These are phyloP conservation scores for Lasiommata megera DNA, from an alignment of 2,888 invertebrate species.

Conservation along the genomic window DNA sequence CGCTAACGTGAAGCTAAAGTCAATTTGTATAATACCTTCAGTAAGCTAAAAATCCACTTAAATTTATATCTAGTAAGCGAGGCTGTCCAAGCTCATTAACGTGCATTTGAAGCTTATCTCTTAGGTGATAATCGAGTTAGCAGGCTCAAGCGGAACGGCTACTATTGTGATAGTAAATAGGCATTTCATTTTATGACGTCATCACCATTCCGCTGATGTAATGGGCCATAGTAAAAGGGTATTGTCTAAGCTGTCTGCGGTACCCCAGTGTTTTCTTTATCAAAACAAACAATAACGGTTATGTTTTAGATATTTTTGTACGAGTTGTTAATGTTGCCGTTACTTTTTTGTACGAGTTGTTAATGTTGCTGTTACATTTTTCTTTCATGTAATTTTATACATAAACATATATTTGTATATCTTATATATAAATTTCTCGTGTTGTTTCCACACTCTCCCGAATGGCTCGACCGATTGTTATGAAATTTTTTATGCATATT, in stretches of 20 bases:
- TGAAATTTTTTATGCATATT: no score
- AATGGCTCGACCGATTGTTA: no score
- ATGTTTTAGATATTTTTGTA: not conserved
- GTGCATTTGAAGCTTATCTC: slow-evolving; percentile 48
- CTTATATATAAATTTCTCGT: no score
- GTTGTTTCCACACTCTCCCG: no score
- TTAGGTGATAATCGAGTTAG: slow-evolving; percentile 34
- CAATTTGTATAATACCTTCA: not conserved
- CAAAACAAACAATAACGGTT: not conserved
- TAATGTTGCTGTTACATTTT: no score
- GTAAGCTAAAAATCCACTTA: slow-evolving; percentile 35
- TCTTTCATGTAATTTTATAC: no score
- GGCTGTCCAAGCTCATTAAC: slow-evolving; percentile 52
- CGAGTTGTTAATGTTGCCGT: not conserved
- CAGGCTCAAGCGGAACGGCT: slow-evolving; percentile 30
- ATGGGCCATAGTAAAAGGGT: slow-evolving; percentile 13
- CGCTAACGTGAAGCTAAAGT: no score
- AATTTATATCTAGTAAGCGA: slow-evolving; percentile 42
- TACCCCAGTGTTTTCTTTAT: slow-evolving; percentile 8
- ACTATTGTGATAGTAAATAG: slow-evolving; percentile 31
- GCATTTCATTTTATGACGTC: slow-evolving; percentile 31
- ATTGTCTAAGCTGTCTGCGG: slow-evolving; percentile 13
- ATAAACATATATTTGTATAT: no score
- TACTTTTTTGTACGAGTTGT: no score
- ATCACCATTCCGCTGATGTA: slow-evolving; percentile 24